Evolutionary conservation across 2,888 invertebrate species (phyloP), one percentile per base, ranked within the genome.

Genomic region (Omphaloscelis lunosa): DNA sequence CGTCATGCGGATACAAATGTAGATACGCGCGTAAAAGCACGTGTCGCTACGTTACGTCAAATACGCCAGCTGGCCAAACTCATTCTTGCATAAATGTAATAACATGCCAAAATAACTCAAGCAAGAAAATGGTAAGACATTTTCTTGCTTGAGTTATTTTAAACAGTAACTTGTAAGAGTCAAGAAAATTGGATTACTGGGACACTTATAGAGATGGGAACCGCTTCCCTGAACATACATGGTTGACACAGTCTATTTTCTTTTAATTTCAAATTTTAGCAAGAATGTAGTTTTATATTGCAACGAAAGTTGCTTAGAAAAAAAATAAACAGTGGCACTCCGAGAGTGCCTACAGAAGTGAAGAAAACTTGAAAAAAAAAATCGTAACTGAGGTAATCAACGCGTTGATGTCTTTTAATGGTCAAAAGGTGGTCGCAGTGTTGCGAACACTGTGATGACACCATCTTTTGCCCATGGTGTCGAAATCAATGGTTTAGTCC

Each of bases 251-350:
- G 72, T 56, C 45, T 83, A 80, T 84, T 84, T 86, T 86, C 81
- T 72, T 84, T 86, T 84, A 84, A 84, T 86, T 86, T 84, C 27
- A 74, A 56, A 72, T 78, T 72, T 78, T 48, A 72, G 62, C 39
- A 59, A 17, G 51, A 59, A n/a, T 74, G 3, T 29, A 51, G 15
- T 77, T 72, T 66, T 53, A 61, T 61, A 27, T 39, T 23, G 39
- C 20, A 39, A 65, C 48, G n/a, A n/a, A n/a, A n/a, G n/a, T n/a
- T n/a, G n/a, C n/a, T n/a, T n/a, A n/a, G n/a, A n/a, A n/a, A n/a
- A n/a, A n/a, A n/a, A n/a, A n/a, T n/a, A n/a, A n/a, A n/a, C n/a
- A n/a, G n/a, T n/a, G n/a, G n/a, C n/a, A n/a, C n/a, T n/a, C n/a
- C n/a, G n/a, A n/a, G n/a, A n/a, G n/a, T n/a, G n/a, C n/a, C n/a